These are phyloP conservation scores for Limnephilus lunatus DNA, from an alignment of 2,888 invertebrate genomes.

Conservation along the genomic window DNA sequence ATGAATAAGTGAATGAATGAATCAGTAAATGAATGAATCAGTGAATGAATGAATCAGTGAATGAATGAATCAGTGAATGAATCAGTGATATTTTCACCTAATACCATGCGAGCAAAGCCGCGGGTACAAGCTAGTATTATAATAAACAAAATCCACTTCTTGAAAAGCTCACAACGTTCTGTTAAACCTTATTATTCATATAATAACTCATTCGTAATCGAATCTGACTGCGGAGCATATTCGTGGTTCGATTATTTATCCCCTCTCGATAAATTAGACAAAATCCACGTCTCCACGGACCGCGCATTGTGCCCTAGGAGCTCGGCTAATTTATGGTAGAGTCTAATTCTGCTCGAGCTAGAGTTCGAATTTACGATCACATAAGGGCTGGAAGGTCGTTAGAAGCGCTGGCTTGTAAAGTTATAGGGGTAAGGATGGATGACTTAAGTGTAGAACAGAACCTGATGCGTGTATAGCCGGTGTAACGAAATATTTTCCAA, in stretches of 20 bases:
- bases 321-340: not conserved
- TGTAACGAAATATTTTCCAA: not conserved
- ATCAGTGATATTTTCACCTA: no score
- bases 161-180: not conserved
- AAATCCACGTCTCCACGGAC: not conserved
- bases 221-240: not conserved
- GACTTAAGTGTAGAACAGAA: not conserved
- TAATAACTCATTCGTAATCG: not conserved
- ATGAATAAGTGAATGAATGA: no score
- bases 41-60: no score
- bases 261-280: constrained; percentile 2
- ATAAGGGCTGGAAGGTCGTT: not conserved
- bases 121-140: no score
- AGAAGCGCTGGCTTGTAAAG: not conserved
- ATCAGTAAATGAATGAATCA: no score
- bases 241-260: constrained; percentile 2
- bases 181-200: not conserved
- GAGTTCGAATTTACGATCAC: not conserved
- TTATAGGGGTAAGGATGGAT: not conserved
- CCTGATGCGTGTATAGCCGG: not conserved
- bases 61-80: no score
- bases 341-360: not conserved
- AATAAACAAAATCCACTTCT: not conserved
- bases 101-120: no score
- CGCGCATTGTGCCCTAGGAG: not conserved